phyloP scores from a whole-genome alignment of 2,888 invertebrate species.

The Morpho achilles region DNA sequence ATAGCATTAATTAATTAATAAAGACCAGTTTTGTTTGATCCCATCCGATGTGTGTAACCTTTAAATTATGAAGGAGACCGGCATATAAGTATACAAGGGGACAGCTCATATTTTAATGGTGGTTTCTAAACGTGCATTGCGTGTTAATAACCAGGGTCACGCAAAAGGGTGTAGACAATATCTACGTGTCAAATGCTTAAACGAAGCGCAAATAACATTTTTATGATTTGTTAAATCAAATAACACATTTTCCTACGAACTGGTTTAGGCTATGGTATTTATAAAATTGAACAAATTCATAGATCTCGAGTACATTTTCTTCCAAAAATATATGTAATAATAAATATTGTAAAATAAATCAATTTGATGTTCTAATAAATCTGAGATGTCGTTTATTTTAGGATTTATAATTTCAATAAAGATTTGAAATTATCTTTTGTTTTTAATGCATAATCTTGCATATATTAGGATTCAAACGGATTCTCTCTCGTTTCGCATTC shows the following conservation, averaged over 20 bases:
- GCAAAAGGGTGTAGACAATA: conserved; percentile 41
- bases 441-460: too few species aligned
- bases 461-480: too few species aligned
- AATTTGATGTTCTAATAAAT: too few species aligned
- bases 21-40: conserved; percentile 12
- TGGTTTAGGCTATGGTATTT: too few species aligned
- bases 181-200: conserved; percentile 40
- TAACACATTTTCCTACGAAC: conserved; percentile 8
- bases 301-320: too few species aligned
- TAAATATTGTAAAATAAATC: too few species aligned
- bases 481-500: too few species aligned
- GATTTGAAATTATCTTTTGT: too few species aligned
- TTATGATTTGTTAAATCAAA: conserved; percentile 34
- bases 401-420: too few species aligned
- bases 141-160: conserved; percentile 42
- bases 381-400: too few species aligned
- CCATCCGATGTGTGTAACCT: not conserved
- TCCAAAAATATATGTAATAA: too few species aligned
- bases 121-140: conserved; percentile 37
- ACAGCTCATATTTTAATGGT: conserved; percentile 35
- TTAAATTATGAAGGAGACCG: not conserved
- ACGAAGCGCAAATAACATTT: conserved; percentile 39
- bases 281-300: too few species aligned
- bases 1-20: conserved; percentile 6
- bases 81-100: not conserved